Evolutionary conservation across 2,888 invertebrate species (phyloP).

Genomic region (Cerastis rubricosa): DNA sequence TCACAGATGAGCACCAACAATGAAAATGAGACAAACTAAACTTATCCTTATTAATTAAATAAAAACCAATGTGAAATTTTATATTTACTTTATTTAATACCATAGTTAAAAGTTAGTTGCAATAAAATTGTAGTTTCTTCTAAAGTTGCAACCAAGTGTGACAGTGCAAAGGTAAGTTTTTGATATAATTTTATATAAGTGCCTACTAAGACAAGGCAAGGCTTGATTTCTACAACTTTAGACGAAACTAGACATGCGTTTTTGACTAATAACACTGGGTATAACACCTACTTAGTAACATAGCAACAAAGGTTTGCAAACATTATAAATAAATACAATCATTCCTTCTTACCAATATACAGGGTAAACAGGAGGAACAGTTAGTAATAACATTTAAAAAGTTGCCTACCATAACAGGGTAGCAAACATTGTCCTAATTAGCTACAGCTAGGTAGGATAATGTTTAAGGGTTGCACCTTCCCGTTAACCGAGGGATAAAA

Average conservation of each 20-base stretch:
- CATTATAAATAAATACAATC: background rate
- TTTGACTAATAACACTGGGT: background rate
- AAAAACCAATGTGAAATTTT: conserved; percentile 5
- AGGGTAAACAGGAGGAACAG: background rate
- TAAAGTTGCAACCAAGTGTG: conserved; percentile 10
- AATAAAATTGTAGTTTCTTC: conserved; percentile 6
- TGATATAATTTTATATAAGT: background rate
- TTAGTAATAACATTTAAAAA: conserved; percentile 4
- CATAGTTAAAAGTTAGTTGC: conserved; percentile 29
- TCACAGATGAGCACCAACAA: conserved; percentile 26
- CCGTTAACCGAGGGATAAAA: background rate
- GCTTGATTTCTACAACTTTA: conserved; percentile 4
- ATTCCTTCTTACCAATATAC: background rate
- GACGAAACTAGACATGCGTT: conserved; percentile 5
- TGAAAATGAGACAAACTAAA: conserved; percentile 1
- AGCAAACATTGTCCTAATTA: too few species aligned
- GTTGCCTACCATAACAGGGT: background rate
- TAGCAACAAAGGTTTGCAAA: background rate
- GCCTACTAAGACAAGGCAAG: background rate
- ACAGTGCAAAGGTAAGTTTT: background rate
- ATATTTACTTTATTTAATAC: conserved; percentile 25
- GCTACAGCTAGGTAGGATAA: background rate
- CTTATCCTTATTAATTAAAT: background rate
- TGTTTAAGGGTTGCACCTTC: background rate
- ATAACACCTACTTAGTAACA: background rate